These are phyloP conservation scores for Agelas oroides DNA, from an alignment of 37 sponge, comb jelly and placozoan species.

Conservation along the genomic window DNA sequence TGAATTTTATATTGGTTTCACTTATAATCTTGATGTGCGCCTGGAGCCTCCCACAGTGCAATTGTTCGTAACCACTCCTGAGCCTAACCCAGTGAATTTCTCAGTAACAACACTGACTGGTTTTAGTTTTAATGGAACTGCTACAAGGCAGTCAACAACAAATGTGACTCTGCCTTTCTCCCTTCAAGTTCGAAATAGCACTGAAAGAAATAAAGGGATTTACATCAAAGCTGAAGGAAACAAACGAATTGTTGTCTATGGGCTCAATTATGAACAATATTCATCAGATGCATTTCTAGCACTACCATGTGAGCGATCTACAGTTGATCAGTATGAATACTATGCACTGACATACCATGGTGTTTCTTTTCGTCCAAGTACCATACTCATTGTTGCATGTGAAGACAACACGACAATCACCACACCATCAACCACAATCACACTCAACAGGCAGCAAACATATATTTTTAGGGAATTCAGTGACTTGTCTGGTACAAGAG, in stretches of 20 bases:
- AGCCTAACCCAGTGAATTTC: constrained; percentile 19
- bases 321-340: constrained; percentile 42
- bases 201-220: constrained; percentile 48
- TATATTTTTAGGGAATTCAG: not conserved
- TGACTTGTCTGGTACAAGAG: constrained; percentile 49
- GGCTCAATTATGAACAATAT: constrained; percentile 11
- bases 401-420: constrained; percentile 61
- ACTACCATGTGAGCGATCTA: constrained; percentile 25
- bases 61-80: constrained; percentile 21
- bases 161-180: constrained; percentile 7
- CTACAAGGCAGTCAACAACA: constrained; percentile 2
- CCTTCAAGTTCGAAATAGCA: not conserved
- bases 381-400: constrained; percentile 38
- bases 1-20: constrained; percentile 45
- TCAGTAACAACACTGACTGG: constrained; percentile 1
- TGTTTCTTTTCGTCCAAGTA: not conserved
- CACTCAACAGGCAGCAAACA: constrained; percentile 26
- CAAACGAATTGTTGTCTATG: constrained; percentile 48
- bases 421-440: constrained; percentile 20
- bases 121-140: constrained; percentile 1
- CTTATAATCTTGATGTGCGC: not conserved
- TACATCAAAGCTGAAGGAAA: constrained; percentile 24
- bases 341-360: constrained; percentile 22
- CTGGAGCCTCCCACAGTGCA: not conserved
- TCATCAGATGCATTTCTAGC: constrained; percentile 67